Evolutionary conservation across 2,113 vertebrate species (phyloP).

Genomic region (Pipra filicauda): DNA sequence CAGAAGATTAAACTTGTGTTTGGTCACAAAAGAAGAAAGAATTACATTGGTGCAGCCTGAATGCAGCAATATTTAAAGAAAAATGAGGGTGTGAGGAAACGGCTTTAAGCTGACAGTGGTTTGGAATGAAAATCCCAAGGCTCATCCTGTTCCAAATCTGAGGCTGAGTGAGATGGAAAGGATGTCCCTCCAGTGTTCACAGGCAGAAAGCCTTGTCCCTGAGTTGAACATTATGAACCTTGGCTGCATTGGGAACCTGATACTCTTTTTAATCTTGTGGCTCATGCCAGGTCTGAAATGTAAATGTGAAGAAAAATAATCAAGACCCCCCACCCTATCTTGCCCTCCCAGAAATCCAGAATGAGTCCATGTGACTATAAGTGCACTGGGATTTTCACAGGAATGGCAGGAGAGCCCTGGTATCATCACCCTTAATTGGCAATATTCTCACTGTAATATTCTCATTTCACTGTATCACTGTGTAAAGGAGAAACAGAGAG

Average conservation of each 20-base stretch:
- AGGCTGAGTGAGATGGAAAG: not conserved
- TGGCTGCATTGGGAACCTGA: not conserved
- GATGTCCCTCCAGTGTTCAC: not conserved
- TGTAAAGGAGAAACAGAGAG: not conserved
- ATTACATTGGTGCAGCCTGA: not conserved
- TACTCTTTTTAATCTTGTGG: not conserved
- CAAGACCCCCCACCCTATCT: accelerated
- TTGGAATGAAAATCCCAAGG: not conserved
- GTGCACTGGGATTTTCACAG: not conserved
- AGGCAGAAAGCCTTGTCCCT: not conserved
- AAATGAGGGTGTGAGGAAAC: not conserved
- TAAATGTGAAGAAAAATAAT: not conserved
- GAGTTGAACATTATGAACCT: not conserved
- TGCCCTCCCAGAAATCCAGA: not conserved
- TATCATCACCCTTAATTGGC: not conserved
- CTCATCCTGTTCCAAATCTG: not conserved
- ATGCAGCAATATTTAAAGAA: not conserved
- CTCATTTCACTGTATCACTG: not conserved
- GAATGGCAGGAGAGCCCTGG: not conserved
- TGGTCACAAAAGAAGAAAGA: not conserved
- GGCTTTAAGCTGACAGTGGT: not conserved
- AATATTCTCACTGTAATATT: not conserved
- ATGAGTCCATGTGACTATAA: not conserved
- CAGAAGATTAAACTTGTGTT: not conserved
- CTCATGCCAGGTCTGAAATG: not conserved